Evolutionary conservation across 2,797 vertebrate species (phyloP).

Genomic region (Hypotaenidia okinawae): DNA sequence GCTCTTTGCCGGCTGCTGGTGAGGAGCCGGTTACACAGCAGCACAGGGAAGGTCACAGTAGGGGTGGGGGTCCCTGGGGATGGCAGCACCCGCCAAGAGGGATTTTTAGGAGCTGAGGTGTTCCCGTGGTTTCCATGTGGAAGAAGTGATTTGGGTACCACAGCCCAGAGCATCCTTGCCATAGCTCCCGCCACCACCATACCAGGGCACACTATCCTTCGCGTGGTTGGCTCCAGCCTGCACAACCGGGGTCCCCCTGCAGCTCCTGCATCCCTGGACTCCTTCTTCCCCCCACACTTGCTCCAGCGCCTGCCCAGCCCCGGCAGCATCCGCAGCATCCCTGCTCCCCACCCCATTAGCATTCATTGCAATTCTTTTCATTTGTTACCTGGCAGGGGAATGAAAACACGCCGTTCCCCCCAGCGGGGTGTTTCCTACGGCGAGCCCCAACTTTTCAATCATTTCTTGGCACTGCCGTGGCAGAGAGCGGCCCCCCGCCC

Average conservation of each 20-base stretch:
- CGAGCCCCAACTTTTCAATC: slow-evolving; percentile 63
- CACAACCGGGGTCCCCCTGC: not conserved
- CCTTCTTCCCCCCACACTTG: not conserved
- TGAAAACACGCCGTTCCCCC: slow-evolving; percentile 44
- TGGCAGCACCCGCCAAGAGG: rapidly evolving
- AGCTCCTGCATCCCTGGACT: not conserved
- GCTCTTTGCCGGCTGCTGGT: not conserved
- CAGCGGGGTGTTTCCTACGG: slow-evolving; percentile 48
- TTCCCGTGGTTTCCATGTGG: not conserved
- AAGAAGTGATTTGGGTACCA: rapidly evolving
- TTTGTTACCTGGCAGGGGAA: slow-evolving; percentile 63
- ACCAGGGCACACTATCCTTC: rapidly evolving
- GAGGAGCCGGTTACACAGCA: not conserved
- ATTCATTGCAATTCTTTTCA: slow-evolving; percentile 53
- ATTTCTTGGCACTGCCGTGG: slow-evolving; percentile 15
- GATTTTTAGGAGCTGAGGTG: rapidly evolving
- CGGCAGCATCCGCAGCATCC: not conserved
- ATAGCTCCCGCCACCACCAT: rapidly evolving
- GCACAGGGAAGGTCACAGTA: not conserved
- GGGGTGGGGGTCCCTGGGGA: not conserved
- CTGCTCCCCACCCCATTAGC: slow-evolving; percentile 28
- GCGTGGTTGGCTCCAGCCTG: not conserved
- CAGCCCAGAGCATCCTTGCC: not conserved
- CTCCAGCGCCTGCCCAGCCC: not conserved
- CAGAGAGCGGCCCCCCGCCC: not conserved